Conservation (phyloP, 2,113 vertebrate species). For the Lycaon pictus region DNA sequence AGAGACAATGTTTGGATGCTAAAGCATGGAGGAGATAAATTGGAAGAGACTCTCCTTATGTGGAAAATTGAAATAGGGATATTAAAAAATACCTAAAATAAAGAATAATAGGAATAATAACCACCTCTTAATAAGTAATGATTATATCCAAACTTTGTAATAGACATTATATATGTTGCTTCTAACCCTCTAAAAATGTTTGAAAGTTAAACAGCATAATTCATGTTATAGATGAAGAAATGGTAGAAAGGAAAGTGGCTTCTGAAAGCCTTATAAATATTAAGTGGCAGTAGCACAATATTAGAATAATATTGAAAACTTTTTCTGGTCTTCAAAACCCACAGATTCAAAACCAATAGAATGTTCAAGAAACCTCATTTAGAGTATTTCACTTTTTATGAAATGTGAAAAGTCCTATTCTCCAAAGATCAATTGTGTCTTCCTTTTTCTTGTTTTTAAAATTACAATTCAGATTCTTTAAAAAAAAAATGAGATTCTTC, state of each 20-base stretch:
- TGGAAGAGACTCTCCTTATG: not conserved
- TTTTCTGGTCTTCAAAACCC: not conserved
- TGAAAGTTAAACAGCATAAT: not conserved
- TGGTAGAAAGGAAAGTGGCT: not conserved
- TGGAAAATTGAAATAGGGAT: not conserved
- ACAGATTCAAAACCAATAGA: constrained; percentile 1
- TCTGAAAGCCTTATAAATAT: not conserved
- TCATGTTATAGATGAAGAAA: constrained; percentile 28
- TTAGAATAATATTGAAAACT: not conserved
- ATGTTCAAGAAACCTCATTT: not conserved
- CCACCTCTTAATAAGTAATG: not conserved
- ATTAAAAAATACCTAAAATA: not conserved
- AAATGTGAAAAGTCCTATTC: not conserved
- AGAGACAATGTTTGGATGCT: not conserved
- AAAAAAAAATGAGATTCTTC: not conserved
- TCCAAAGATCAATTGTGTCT: not conserved
- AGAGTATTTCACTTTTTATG: not conserved
- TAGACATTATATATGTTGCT: not conserved
- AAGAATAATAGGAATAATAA: not conserved
- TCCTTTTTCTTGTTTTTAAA: not conserved
- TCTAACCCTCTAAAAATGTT: not conserved
- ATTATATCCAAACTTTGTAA: not conserved
- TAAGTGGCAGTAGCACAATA: not conserved
- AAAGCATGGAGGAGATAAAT: not conserved
- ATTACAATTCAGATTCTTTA: not conserved